Evolutionary conservation across 2,113 vertebrate genomes (phyloP).

Genomic region (Pogona vitticeps): DNA sequence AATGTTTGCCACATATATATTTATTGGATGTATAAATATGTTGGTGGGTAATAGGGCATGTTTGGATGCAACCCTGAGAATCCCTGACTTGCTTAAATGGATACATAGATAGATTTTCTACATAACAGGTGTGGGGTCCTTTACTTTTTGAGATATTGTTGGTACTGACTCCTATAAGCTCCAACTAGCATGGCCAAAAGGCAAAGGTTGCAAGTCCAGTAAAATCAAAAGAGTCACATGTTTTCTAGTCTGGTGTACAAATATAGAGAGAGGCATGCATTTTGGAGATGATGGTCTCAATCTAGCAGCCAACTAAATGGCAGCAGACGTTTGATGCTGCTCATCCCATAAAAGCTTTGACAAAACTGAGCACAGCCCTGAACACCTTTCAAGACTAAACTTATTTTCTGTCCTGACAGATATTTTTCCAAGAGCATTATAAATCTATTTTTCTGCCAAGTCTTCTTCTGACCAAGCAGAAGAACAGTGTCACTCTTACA

Average conservation of each 20-base stretch:
- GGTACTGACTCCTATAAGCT: no score
- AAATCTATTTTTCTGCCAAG: constrained; percentile 32
- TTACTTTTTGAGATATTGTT: no score
- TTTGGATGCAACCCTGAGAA: background rate
- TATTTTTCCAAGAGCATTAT: constrained; percentile 27
- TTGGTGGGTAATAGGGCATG: background rate
- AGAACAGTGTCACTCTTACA: constrained; percentile 65
- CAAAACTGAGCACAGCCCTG: accelerated
- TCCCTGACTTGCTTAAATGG: background rate
- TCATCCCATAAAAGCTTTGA: background rate
- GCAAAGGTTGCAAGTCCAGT: no score
- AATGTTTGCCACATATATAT: no score
- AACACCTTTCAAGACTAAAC: constrained; percentile 23
- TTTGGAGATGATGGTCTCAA: background rate
- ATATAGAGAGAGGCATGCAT: background rate
- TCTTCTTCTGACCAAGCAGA: constrained; percentile 39
- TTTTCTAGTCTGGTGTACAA: no score
- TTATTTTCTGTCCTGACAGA: constrained; percentile 53
- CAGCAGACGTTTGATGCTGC: background rate
- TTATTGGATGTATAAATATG: no score
- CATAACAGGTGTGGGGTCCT: no score
- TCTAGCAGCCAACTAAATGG: background rate
- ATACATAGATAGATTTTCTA: background rate
- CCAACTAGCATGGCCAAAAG: no score
- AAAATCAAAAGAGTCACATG: no score